Conservation (phyloP, 2,888 invertebrate species). For the Oscheius myriophilus region DNA sequence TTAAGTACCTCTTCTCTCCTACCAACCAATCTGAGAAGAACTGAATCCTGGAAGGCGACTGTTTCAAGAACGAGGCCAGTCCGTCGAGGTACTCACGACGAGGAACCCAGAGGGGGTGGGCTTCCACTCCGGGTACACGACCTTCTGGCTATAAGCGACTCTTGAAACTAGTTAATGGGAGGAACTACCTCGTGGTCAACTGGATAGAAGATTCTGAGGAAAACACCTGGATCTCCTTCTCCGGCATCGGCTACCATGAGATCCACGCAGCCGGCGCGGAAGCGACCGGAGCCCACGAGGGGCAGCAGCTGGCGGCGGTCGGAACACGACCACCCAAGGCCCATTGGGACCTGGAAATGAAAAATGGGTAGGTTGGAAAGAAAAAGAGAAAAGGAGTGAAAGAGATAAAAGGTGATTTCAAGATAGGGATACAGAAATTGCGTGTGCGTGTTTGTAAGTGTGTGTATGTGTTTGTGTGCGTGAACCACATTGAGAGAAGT, state of each 20-base stretch:
- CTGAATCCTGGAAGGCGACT: slow-evolving; percentile 61
- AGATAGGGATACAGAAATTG: no score
- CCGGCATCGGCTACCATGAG: slow-evolving; percentile 75
- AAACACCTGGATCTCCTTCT: slow-evolving; percentile 73
- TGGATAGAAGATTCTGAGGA: slow-evolving; percentile 77
- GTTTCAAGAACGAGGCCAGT: slow-evolving; percentile 72
- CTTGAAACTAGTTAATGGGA: background rate
- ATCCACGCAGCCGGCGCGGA: slow-evolving; percentile 76
- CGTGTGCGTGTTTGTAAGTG: no score
- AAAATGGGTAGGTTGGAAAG: background rate
- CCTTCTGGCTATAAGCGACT: slow-evolving; percentile 26
- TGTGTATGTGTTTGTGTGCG: no score
- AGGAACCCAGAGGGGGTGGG: slow-evolving; percentile 76
- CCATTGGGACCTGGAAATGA: slow-evolving; percentile 19
- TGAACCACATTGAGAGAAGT: no score
- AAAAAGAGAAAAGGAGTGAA: no score
- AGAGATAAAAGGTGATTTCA: no score
- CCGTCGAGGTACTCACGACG: slow-evolving; percentile 76
- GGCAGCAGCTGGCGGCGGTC: slow-evolving; percentile 41
- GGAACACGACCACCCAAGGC: slow-evolving; percentile 20
- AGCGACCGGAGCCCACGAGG: slow-evolving; percentile 37
- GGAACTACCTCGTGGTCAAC: slow-evolving; percentile 71
- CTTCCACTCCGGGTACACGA: slow-evolving; percentile 67
- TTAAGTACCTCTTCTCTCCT: slow-evolving; percentile 57
- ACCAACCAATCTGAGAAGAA: slow-evolving; percentile 63